These are phyloP conservation scores for Dimorphilus gyrociliatus DNA, from an alignment of 2,888 invertebrate species.

Conservation along the genomic window DNA sequence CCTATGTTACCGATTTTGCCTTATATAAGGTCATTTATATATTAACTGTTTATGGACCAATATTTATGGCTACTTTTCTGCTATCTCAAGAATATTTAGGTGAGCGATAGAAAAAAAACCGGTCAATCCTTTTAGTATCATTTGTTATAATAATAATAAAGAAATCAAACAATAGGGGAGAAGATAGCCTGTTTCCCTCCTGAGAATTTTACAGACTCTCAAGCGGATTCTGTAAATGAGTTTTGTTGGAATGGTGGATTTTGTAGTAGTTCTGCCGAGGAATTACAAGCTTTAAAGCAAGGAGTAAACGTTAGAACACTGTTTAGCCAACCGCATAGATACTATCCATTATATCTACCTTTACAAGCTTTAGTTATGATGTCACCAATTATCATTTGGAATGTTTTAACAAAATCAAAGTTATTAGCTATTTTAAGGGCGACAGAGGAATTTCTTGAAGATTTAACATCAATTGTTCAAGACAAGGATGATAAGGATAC, in stretches of 20 bases:
- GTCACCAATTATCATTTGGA: constrained; percentile 7
- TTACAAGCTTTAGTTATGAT: constrained; percentile 6
- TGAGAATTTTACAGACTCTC: constrained; percentile 6
- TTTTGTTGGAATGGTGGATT: constrained; percentile 7
- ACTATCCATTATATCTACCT: constrained; percentile 7
- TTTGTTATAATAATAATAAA: neutral
- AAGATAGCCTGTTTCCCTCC: constrained; percentile 8
- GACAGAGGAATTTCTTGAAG: constrained; percentile 7
- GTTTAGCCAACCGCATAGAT: constrained; percentile 8
- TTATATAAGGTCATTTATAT: constrained; percentile 7
- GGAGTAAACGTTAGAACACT: constrained; percentile 4
- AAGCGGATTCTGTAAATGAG: constrained; percentile 5
- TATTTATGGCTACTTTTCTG: constrained; percentile 6
- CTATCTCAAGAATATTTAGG: constrained; percentile 8
- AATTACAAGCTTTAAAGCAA: no score
- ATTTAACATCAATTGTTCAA: constrained; percentile 2
- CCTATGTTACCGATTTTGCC: constrained; percentile 7
- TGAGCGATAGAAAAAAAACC: constrained; percentile 3
- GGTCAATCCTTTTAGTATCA: neutral
- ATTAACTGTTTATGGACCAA: constrained; percentile 6
- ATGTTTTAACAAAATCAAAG: constrained; percentile 6
- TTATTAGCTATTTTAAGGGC: constrained; percentile 6
- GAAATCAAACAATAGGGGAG: constrained; percentile 5
- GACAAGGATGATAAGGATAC: neutral
- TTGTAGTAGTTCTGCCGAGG: constrained; percentile 4